Conservation (phyloP, 2,113 vertebrate species). For the Phoxinus phoxinus region DNA sequence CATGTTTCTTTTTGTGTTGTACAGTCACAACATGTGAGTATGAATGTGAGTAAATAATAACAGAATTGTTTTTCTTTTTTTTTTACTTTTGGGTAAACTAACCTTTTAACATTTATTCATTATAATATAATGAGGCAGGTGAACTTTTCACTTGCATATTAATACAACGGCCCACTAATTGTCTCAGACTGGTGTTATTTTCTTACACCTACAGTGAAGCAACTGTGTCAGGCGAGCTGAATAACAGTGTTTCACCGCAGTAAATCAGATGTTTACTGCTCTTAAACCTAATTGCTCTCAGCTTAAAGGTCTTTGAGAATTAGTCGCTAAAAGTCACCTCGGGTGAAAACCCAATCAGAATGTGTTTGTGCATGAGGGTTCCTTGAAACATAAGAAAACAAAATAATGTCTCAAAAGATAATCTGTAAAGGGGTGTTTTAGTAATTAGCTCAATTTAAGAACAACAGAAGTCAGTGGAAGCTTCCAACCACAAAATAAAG, state of each 20-base stretch:
- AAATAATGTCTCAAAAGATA: neutral
- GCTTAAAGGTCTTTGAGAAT: conserved; percentile 9
- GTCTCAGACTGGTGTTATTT: conserved; percentile 15
- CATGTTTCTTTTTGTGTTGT: neutral
- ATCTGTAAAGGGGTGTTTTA: neutral
- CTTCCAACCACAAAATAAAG: neutral
- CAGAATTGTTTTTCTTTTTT: neutral
- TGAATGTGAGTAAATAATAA: neutral
- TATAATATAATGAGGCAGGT: conserved; percentile 30
- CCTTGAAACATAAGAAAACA: neutral
- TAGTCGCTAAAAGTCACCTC: neutral
- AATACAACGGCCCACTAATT: conserved; percentile 5
- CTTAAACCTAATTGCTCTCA: conserved; percentile 20
- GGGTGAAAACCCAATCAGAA: neutral
- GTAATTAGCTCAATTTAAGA: neutral
- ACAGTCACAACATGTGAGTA: neutral
- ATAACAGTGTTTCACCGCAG: neutral
- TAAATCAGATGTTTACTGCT: neutral
- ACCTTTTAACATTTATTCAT: conserved; percentile 13
- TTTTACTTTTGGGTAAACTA: neutral
- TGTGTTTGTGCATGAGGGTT: neutral
- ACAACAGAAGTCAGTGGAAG: neutral
- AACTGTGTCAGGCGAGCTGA: neutral
- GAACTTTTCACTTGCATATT: conserved; percentile 32
- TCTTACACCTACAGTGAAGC: neutral